phyloP scores from a whole-genome alignment of 2,797 vertebrate species.

The Pseudochaenichthys georgianus region DNA sequence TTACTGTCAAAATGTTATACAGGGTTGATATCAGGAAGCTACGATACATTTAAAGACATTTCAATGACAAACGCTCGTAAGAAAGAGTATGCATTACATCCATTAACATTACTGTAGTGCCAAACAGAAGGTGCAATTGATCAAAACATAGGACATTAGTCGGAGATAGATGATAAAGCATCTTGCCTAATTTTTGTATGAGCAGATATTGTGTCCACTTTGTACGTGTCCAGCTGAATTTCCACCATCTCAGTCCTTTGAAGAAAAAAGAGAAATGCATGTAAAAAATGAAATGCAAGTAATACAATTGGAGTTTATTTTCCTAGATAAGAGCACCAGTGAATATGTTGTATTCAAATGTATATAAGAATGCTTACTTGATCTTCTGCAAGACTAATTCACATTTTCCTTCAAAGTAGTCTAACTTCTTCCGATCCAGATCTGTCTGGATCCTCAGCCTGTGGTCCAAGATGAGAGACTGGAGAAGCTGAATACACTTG shows the following conservation, averaged over 20 bases:
- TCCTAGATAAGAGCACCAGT: not conserved
- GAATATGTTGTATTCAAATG: not conserved
- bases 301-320: not conserved
- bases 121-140: not conserved
- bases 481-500: conserved; percentile 86
- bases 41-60: not conserved
- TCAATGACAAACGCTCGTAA: not conserved
- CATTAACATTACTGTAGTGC: not conserved
- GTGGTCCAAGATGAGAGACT: conserved; percentile 86
- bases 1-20: not conserved
- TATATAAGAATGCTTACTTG: conserved; percentile 73
- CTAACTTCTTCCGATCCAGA: conserved; percentile 86
- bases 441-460: conserved; percentile 87
- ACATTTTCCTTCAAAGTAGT: conserved; percentile 91
- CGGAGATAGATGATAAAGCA: not conserved
- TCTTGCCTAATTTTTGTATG: conserved; percentile 88
- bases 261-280: conserved; percentile 11
- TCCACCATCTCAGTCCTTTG: conserved; percentile 88
- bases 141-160: not conserved
- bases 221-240: conserved; percentile 89
- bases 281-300: not conserved
- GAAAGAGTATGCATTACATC: not conserved
- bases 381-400: conserved; percentile 89
- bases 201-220: conserved; percentile 83
- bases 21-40: not conserved